Evolutionary conservation across 1,140 invertebrate genomes (phyloP).

Genomic region (Phortica variegata): DNA sequence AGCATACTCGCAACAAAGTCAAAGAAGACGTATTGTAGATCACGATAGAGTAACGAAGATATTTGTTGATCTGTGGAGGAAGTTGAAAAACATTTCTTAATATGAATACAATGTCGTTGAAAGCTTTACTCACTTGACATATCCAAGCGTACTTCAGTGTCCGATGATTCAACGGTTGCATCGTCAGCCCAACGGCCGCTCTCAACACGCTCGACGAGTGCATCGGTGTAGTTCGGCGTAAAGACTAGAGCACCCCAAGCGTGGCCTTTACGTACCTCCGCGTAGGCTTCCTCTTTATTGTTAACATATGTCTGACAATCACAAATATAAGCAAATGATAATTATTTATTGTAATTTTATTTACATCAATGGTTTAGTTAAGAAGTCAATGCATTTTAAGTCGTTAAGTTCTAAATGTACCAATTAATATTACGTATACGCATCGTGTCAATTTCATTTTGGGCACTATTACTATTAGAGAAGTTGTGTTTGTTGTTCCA

Average conservation of each 20-base stretch:
- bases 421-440: no score
- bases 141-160: conserved; percentile 79
- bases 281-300: conserved; percentile 62
- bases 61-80: conserved; percentile 83
- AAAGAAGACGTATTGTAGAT: conserved; percentile 73
- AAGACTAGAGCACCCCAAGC: conserved; percentile 83
- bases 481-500: no score
- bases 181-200: conserved; percentile 69
- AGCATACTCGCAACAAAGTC: conserved; percentile 70
- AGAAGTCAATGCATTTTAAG: no score
- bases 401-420: no score
- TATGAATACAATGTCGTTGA: conserved; percentile 1
- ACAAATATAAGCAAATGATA: background rate
- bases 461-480: no score
- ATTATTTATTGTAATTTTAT: no score
- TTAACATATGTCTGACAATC: conserved; percentile 58
- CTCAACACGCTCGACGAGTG: conserved; percentile 70
- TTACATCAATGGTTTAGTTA: no score
- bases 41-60: conserved; percentile 74
- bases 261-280: conserved; percentile 71
- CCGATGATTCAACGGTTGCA: conserved; percentile 70
- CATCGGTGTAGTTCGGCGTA: conserved; percentile 77
- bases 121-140: conserved; percentile 77
- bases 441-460: no score
- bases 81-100: background rate